Evolutionary conservation across 2,113 vertebrate genomes (phyloP).

Genomic region (Lamprologus callipterus): DNA sequence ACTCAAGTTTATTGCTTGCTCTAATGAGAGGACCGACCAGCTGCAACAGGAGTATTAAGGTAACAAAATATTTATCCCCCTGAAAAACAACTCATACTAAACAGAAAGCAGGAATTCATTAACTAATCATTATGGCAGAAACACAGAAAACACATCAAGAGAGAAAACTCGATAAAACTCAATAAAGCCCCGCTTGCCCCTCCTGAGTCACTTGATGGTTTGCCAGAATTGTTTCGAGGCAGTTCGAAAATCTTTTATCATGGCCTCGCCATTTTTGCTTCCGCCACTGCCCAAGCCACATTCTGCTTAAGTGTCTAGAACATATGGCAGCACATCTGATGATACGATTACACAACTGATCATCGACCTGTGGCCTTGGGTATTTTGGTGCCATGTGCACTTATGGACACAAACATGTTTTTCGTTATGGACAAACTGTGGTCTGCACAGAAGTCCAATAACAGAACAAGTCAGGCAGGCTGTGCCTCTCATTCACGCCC

Average conservation of each 20-base stretch:
- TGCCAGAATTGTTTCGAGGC: background rate
- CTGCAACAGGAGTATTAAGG: background rate
- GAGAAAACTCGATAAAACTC: background rate
- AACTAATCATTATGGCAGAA: background rate
- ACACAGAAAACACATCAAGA: background rate
- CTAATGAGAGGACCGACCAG: background rate
- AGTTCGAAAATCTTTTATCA: background rate
- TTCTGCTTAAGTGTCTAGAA: background rate
- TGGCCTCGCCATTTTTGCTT: background rate
- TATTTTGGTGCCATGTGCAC: background rate
- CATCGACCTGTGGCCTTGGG: background rate
- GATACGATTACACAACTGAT: background rate
- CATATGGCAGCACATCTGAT: background rate
- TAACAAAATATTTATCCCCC: background rate
- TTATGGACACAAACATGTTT: background rate
- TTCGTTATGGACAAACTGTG: background rate
- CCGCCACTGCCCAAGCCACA: background rate
- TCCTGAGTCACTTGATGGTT: background rate
- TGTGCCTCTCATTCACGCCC: background rate
- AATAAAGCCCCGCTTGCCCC: background rate
- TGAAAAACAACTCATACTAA: background rate
- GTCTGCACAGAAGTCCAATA: background rate
- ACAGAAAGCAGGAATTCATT: background rate
- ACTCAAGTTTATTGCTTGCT: background rate
- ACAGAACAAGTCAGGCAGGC: background rate